Percentiles rank a stretch among this genome's conserved stretches.
Conservation (phyloP, 2,113 vertebrate species). For the Anarhynchus alexandrinus region DNA sequence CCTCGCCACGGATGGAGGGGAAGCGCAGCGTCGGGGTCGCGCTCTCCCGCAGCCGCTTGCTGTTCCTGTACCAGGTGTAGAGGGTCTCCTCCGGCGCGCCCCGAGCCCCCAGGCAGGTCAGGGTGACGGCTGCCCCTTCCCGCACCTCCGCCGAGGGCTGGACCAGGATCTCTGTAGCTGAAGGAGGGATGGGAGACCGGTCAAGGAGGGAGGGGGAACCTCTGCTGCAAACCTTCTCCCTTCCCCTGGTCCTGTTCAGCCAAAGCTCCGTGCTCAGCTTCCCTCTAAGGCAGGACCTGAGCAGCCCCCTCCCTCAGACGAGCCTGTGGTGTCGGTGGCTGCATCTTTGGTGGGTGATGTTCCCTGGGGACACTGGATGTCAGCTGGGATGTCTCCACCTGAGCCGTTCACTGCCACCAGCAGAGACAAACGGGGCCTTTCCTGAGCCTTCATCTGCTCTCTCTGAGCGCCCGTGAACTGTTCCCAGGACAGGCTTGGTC, state of each 20-base stretch:
- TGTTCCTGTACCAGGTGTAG: conserved; percentile 70
- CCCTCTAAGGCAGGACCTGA: background rate
- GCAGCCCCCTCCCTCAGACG: background rate
- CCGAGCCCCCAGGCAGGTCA: conserved; percentile 59
- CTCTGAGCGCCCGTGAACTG: rapidly evolving
- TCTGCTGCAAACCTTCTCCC: rapidly evolving
- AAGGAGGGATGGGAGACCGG: background rate
- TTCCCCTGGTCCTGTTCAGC: rapidly evolving
- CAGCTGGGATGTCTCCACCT: background rate
- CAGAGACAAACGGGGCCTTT: rapidly evolving
- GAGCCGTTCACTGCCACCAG: background rate
- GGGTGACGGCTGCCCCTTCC: conserved; percentile 59
- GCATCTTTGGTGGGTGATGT: rapidly evolving
- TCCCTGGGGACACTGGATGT: background rate
- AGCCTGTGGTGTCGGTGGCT: rapidly evolving
- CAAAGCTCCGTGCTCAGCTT: rapidly evolving
- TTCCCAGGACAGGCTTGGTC: background rate
- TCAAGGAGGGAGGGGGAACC: background rate
- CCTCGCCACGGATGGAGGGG: background rate
- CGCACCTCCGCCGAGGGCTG: conserved; percentile 52
- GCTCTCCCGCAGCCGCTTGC: background rate
- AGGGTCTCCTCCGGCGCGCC: rapidly evolving
- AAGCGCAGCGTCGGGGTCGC: background rate
- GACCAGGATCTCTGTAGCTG: conserved; percentile 59
- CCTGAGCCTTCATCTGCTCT: background rate